Base-by-base conservation (phyloP, 1,140 invertebrate genomes). In the Lepidurus arcticus region DNA sequence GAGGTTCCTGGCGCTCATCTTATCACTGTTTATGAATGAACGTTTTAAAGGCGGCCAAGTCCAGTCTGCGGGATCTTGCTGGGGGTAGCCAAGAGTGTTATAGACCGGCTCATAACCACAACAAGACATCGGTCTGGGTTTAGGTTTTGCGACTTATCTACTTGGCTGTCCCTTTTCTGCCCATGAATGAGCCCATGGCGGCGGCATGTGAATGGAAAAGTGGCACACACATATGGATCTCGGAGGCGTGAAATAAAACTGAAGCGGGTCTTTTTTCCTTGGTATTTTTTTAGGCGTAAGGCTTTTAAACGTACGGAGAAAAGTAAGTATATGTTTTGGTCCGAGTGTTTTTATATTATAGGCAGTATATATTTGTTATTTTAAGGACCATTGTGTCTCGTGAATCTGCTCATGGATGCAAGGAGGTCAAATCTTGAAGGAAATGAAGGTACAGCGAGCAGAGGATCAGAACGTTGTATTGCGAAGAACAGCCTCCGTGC, bases 201-300 rank as follows among this genome's bases (percentile, higher is more conserved):
- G 53, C 34, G 34, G 21, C 8, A n/a, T 65, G 21, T 65, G 53
- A 65, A 65, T 65, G 53, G 53, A 65, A 34, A 65, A 65, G 53
- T 65, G 21, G 53, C 53, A 65, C 53, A 65, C 16, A 21, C 53
- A 65, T 34, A 34, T 65, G 75, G n/a, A 42, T 65, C 34, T 45
- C 75, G 78, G 76, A 78, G 80, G 7, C 74, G 21, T 13, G n/a
- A 16, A 65, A 65, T 65, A n/a, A 65, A 65, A 65, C 3, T 65
- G 13, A 65, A 16, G 7, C 21, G 8, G 1, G n/a, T 21, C n/a
- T 65, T 21, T 21, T 21, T 16, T 65, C 21, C 21, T 1, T 9
- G 3, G 34, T 3, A 1, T 34, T 34, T 34, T 34, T 34, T 34
- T 34, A 3, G 34, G 34, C 34, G 34, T 34, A 3, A 34, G 34